These are phyloP conservation scores for Chascanopsetta lugubris DNA, from an alignment of 2,113 vertebrate genomes.

Conservation along the genomic window DNA sequence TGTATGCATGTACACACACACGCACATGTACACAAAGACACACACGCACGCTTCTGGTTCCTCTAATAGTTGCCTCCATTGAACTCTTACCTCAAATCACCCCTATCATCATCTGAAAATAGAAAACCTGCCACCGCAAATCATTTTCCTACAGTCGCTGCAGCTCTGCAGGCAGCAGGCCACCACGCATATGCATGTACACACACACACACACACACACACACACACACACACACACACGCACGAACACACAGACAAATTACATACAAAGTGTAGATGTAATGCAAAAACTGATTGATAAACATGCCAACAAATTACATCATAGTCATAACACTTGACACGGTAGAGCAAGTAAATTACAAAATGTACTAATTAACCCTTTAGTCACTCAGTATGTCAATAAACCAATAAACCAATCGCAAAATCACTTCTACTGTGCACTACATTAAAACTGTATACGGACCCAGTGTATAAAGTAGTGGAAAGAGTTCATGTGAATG, in stretches of 20 bases:
- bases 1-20: not conserved
- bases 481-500: too few relatives aligned
- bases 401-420: not conserved
- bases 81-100: slow-evolving; percentile 46
- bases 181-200: too few relatives aligned
- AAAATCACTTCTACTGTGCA: too few relatives aligned
- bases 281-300: too few relatives aligned
- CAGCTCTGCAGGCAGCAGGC: slow-evolving; percentile 20
- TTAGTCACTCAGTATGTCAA: not conserved
- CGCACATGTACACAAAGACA: not conserved
- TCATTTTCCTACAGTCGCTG: slow-evolving; percentile 37
- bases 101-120: slow-evolving; percentile 34
- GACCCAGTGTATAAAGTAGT: too few relatives aligned
- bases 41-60: slow-evolving; percentile 13
- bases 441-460: too few relatives aligned
- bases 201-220: not conserved
- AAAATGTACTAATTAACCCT: too few relatives aligned
- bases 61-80: slow-evolving; percentile 35
- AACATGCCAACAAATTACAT: too few relatives aligned
- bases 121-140: slow-evolving; percentile 37
- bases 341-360: too few relatives aligned
- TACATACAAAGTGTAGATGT: not conserved
- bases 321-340: not conserved
- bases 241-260: not conserved
- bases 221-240: not conserved